phyloP scores from a whole-genome alignment of 1,140 invertebrate genomes.

The Doryteuthis pealeii region DNA sequence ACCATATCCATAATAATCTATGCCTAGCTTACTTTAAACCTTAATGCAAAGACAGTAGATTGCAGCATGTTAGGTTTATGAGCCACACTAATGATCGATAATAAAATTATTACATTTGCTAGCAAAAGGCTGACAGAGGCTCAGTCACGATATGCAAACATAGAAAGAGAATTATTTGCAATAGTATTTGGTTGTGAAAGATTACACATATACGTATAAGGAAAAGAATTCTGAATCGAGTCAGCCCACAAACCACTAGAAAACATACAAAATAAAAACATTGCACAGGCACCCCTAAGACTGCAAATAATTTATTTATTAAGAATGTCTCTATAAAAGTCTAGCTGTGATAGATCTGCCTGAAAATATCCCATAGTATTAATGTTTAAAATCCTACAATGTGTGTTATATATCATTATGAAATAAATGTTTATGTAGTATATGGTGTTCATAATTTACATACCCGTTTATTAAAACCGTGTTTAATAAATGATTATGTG shows the following conservation, averaged over 20 bases:
- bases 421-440: too few relatives aligned
- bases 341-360: too few relatives aligned
- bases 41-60: conserved; percentile 23
- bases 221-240: conserved; percentile 20
- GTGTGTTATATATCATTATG: too few relatives aligned
- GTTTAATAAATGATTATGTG: too few relatives aligned
- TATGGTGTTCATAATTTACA: too few relatives aligned
- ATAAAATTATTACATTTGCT: conserved; percentile 58
- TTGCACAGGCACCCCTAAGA: conserved; percentile 24
- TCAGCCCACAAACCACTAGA: conserved; percentile 36
- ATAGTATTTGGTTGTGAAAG: conserved; percentile 62
- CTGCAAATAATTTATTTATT: too few relatives aligned
- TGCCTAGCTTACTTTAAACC: conserved; percentile 23
- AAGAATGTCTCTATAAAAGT: too few relatives aligned
- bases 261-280: conserved; percentile 27
- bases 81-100: conserved; percentile 59
- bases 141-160: conserved; percentile 60
- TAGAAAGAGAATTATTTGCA: conserved; percentile 63
- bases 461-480: too few relatives aligned
- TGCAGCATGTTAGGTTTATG: conserved; percentile 51
- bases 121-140: conserved; percentile 55
- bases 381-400: too few relatives aligned
- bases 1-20: conserved; percentile 9
- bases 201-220: conserved; percentile 61
- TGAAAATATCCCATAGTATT: too few relatives aligned